These are phyloP conservation scores for Prunella strophiata DNA, from an alignment of 2,797 vertebrate genomes.

Conservation along the genomic window DNA sequence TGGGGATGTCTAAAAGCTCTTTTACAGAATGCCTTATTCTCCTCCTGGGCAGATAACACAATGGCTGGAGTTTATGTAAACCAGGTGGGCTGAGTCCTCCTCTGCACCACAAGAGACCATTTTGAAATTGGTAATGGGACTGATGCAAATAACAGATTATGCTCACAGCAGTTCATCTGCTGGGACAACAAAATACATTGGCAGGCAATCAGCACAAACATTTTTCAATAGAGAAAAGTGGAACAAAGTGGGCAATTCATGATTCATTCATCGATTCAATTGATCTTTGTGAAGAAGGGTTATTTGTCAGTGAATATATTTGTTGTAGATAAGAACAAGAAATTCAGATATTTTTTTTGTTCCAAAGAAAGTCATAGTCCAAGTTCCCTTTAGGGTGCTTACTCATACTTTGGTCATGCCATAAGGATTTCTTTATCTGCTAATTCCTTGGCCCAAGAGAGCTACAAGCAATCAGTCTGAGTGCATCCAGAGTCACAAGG, in stretches of 20 bases:
- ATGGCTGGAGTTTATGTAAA: background rate
- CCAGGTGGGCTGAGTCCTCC: background rate
- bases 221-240: conserved; percentile 31
- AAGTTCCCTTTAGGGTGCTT: conserved; percentile 1
- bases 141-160: conserved; percentile 37
- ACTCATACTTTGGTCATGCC: background rate
- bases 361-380: background rate
- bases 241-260: conserved; percentile 42
- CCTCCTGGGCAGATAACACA: background rate
- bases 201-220: conserved; percentile 17
- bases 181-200: conserved; percentile 34
- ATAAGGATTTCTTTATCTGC: background rate
- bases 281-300: conserved; percentile 23
- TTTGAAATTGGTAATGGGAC: conserved; percentile 21
- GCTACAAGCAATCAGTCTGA: background rate
- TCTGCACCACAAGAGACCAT: background rate
- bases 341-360: background rate
- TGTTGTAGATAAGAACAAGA: conserved; percentile 3
- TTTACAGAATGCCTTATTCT: background rate
- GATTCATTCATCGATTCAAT: conserved; percentile 28
- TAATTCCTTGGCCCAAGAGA: background rate
- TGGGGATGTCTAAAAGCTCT: background rate
- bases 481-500: background rate
- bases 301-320: background rate
- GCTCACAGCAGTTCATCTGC: conserved; percentile 28